Evolutionary conservation across 2,888 invertebrate genomes (phyloP), one percentile per base, ranked within the genome.

Genomic region (Stenotaenia linearis): DNA sequence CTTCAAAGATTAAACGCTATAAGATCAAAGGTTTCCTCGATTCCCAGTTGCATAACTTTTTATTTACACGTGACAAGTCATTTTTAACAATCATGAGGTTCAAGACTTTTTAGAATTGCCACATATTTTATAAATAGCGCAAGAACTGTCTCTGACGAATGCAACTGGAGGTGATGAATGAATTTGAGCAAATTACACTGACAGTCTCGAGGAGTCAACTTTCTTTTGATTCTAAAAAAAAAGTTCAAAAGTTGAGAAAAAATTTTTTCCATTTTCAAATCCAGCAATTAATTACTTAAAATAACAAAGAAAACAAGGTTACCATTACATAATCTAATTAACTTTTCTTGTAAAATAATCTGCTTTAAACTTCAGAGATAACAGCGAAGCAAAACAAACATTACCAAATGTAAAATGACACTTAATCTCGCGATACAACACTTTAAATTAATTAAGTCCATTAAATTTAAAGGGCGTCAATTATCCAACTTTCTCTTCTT

Each of bases 401-500:
- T 69, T 61, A 69, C 9, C 28, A 3, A 28, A 9, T 69, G 3
- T 1, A 18, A 18, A 50, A 18, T 25, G 28, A 28, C 69, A 69
- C 25, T 69, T 69, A 69, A 69, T 69, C 25, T 69, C 69, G 25
- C 25, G 25, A 9, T 45, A 45, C 12, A 45, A 69, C 28, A 69
- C 69, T 69, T 69, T 7, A 69, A 69, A 69, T 69, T 69, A 69
- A 69, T 69, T 69, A 69, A 69, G 12, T 69, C 12, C 10, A 69
- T 69, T 18, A 50, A 18, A 5, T 50, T 18, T 50, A 50, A 50
- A 18, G 18, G 21, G 18, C 50, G 50, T 50, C 50, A 69, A 69
- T 69, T 69, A n/a, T 25, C 25, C 28, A 69, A 69, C 69, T 69
- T 69, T 12, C 69, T 69, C 25, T 69, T 69, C 69, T 69, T 69